phyloP scores from a whole-genome alignment of 1,140 invertebrate species.

The Macrobrachium nipponense region DNA sequence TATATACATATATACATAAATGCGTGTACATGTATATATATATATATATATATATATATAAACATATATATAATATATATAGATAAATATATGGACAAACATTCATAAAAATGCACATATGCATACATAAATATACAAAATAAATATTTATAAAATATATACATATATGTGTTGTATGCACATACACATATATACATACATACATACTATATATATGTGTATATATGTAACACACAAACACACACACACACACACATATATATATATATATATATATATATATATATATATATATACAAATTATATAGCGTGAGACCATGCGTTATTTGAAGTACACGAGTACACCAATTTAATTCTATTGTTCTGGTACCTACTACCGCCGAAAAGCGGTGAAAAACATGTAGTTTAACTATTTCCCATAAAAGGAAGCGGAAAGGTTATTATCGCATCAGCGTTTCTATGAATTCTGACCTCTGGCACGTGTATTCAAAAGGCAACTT shows the following conservation, averaged over 20 bases:
- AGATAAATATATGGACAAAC: not conserved
- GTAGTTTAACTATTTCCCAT: too few species aligned
- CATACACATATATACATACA: too few species aligned
- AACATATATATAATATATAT: not conserved
- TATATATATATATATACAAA: not conserved
- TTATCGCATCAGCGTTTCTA: too few species aligned
- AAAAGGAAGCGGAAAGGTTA: too few species aligned
- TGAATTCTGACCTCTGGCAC: too few species aligned
- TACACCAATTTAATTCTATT: too few species aligned
- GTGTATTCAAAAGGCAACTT: too few species aligned
- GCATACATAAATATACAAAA: not conserved
- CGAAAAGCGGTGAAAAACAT: too few species aligned
- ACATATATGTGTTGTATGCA: too few species aligned
- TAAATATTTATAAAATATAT: conserved; percentile 1
- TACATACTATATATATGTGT: not conserved
- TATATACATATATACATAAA: conserved; percentile 5
- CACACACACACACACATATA: not conserved
- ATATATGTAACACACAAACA: not conserved
- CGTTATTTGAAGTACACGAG: too few species aligned
- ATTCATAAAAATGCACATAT: not conserved
- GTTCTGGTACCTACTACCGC: too few species aligned
- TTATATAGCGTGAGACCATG: not conserved
- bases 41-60: conserved; percentile 4
- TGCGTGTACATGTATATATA: not conserved
- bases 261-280: not conserved